These are phyloP conservation scores for cattle (Bos taurus) DNA, from an alignment of 2,113 vertebrate species.

Conservation along the genomic window DNA sequence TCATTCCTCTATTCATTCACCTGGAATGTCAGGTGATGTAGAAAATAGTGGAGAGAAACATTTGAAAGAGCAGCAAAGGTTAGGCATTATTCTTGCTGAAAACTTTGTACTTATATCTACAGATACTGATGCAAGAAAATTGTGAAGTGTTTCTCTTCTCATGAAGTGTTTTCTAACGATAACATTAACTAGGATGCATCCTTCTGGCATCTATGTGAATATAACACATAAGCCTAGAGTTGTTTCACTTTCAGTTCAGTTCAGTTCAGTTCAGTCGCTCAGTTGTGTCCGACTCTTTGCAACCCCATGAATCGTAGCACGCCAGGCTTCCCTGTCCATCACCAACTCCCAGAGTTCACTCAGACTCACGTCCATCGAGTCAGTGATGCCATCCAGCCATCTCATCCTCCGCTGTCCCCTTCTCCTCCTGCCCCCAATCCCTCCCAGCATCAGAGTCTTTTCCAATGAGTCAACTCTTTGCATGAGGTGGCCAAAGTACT, in stretches of 20 bases:
- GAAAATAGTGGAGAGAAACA: not conserved
- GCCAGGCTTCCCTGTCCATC: no score
- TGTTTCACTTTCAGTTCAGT: not conserved
- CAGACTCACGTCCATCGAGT: no score
- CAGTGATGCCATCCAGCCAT: no score
- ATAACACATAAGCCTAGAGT: not conserved
- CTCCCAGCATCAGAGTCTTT: no score
- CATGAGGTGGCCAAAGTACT: no score
- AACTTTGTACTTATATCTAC: not conserved
- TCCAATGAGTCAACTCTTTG: no score
- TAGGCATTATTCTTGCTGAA: conserved; percentile 6
- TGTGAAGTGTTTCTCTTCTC: not conserved
- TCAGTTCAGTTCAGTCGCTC: no score
- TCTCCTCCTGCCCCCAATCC: no score
- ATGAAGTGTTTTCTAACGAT: not conserved
- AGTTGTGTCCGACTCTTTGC: no score
- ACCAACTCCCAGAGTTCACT: no score
- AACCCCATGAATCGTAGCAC: no score
- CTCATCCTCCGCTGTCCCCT: no score
- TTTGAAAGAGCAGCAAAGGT: not conserved
- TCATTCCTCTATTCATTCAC: not conserved
- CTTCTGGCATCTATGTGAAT: not conserved
- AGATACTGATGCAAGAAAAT: not conserved
- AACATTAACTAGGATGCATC: not conserved
- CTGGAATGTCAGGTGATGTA: not conserved